These are phyloP conservation scores for Chymomyza procnemis DNA, from an alignment of 2,888 invertebrate genomes.

Conservation along the genomic window DNA sequence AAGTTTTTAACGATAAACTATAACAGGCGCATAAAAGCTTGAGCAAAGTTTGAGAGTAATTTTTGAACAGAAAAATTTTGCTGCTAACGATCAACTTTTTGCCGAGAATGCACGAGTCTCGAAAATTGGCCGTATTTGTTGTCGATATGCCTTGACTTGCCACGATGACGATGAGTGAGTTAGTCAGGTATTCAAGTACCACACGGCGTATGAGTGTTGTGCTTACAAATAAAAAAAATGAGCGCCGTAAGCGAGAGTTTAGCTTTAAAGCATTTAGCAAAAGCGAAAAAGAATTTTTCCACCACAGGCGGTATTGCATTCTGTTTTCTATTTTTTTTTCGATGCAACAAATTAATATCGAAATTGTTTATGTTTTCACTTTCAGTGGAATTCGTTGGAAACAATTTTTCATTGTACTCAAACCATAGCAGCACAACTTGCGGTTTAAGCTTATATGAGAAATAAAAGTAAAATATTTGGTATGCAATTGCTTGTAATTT, in stretches of 20 bases:
- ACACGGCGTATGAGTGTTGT: neutral
- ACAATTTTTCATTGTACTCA: too few relatives aligned
- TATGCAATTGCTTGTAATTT: too few relatives aligned
- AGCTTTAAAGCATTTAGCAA: conserved; percentile 6
- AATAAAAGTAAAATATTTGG: too few relatives aligned
- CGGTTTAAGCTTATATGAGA: too few relatives aligned
- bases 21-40: conserved; percentile 64
- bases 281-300: conserved; percentile 39
- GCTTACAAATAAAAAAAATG: conserved; percentile 18
- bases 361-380: too few relatives aligned
- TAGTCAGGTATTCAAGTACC: neutral
- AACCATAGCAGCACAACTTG: too few relatives aligned
- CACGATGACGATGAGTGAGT: conserved; percentile 24
- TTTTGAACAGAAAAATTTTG: conserved; percentile 15
- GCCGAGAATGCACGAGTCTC: neutral
- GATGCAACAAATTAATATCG: too few relatives aligned
- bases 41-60: conserved; percentile 51
- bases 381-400: too few relatives aligned
- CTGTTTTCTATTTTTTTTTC: too few relatives aligned
- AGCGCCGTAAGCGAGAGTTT: conserved; percentile 66
- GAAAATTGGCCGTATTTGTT: neutral
- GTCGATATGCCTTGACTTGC: neutral
- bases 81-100: conserved; percentile 22
- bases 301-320: too few relatives aligned
- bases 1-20: conserved; percentile 67